phyloP scores from a whole-genome alignment of 2,113 vertebrate species.

The Heliornis fulica region DNA sequence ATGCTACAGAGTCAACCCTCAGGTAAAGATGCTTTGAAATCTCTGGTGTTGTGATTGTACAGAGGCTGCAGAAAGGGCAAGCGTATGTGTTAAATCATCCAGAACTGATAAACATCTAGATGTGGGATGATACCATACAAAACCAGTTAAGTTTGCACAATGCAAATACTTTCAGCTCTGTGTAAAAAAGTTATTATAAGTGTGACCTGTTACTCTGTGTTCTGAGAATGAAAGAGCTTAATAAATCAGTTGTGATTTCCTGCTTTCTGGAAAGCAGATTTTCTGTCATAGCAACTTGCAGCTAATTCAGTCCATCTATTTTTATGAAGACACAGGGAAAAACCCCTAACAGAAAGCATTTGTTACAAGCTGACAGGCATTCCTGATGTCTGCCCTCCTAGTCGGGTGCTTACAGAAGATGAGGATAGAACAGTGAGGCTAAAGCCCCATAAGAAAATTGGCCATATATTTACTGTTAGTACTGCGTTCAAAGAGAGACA shows the following conservation, averaged over 20 bases:
- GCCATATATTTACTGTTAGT: accelerated
- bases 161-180: not conserved
- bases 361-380: not conserved
- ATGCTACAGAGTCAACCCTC: conserved; percentile 87
- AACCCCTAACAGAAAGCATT: not conserved
- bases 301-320: not conserved
- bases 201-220: not conserved
- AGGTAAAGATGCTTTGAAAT: conserved; percentile 73
- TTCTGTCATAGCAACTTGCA: not conserved
- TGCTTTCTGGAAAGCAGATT: not conserved
- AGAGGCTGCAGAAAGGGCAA: not conserved
- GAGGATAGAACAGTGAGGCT: not conserved
- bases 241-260: not conserved
- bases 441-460: not conserved
- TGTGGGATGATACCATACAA: not conserved
- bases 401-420: accelerated
- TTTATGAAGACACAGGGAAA: not conserved
- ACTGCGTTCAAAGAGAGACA: not conserved
- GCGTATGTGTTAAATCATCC: accelerated
- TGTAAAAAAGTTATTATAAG: not conserved
- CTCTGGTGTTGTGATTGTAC: not conserved
- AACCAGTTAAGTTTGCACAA: not conserved
- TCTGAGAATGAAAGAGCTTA: not conserved
- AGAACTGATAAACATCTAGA: not conserved
- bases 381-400: not conserved